phyloP scores from a whole-genome alignment of 2,888 invertebrate genomes.

The Deilephila elpenor region DNA sequence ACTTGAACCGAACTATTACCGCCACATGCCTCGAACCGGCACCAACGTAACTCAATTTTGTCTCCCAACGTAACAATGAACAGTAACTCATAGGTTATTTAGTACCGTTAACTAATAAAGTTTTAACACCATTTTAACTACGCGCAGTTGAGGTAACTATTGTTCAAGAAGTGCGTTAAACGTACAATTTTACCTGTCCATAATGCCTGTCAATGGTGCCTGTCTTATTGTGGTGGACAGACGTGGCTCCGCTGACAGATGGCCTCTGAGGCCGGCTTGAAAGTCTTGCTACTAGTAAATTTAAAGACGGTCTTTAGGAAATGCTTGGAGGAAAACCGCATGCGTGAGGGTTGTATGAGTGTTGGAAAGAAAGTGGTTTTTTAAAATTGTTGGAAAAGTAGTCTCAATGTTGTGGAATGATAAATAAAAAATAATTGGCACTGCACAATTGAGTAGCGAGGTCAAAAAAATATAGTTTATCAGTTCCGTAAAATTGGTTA shows the following conservation, averaged over 20 bases:
- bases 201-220: not conserved
- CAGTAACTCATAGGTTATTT: slow-evolving; percentile 26
- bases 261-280: slow-evolving; percentile 1
- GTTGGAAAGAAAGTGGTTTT: too few species aligned
- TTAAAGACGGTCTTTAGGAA: not conserved
- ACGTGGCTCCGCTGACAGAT: not conserved
- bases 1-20: not conserved
- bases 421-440: too few species aligned
- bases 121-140: slow-evolving; percentile 27
- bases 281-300: not conserved
- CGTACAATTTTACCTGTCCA: not conserved
- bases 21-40: not conserved
- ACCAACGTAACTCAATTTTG: slow-evolving; percentile 22
- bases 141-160: not conserved
- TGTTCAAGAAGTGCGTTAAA: slow-evolving; percentile 15
- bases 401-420: too few species aligned
- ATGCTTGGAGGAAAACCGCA: too few species aligned
- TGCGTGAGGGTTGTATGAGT: too few species aligned
- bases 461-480: too few species aligned
- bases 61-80: slow-evolving; percentile 20
- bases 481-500: too few species aligned
- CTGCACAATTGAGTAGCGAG: too few species aligned
- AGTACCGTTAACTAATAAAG: slow-evolving; percentile 27
- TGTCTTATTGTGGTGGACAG: not conserved
- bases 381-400: too few species aligned